A percentile compares a stretch with the other conserved stretches of the same genome.
phyloP scores from a whole-genome alignment of 2,797 vertebrate species.

The Crocidura indochinensis region DNA sequence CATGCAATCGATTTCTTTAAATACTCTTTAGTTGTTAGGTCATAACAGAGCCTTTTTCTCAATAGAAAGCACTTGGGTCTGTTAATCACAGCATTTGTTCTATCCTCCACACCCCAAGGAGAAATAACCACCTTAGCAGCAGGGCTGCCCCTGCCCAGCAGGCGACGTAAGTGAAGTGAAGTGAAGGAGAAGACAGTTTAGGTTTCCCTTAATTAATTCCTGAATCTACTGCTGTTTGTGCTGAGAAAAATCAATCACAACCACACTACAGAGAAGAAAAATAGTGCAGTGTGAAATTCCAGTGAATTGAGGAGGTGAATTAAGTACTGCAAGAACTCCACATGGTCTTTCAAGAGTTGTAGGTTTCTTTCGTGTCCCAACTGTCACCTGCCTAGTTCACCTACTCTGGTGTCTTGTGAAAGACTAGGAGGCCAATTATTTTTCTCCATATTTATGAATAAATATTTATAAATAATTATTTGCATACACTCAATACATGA shows the following conservation, averaged over 20 bases:
- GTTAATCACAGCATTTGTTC: slow-evolving; percentile 33
- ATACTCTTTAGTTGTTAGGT: slow-evolving; percentile 11
- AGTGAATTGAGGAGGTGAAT: slow-evolving; percentile 12
- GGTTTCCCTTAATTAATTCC: slow-evolving; percentile 74
- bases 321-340: not conserved
- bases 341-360: not conserved
- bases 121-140: not conserved
- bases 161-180: slow-evolving; percentile 7
- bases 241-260: slow-evolving; percentile 62
- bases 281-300: not conserved
- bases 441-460: too few species aligned
- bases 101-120: not conserved
- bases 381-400: not conserved
- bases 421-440: not conserved
- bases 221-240: slow-evolving; percentile 63
- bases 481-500: not conserved
- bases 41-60: not conserved
- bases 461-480: slow-evolving; percentile 27
- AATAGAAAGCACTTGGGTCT: not conserved
- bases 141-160: not conserved
- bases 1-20: slow-evolving; percentile 15
- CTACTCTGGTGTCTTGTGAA: not conserved
- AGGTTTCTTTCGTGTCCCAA: not conserved
- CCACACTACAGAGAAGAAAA: slow-evolving; percentile 36
- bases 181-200: slow-evolving; percentile 42